Evolutionary conservation across 2,113 vertebrate species (phyloP).

Genomic region (Dipodomys ordii): DNA sequence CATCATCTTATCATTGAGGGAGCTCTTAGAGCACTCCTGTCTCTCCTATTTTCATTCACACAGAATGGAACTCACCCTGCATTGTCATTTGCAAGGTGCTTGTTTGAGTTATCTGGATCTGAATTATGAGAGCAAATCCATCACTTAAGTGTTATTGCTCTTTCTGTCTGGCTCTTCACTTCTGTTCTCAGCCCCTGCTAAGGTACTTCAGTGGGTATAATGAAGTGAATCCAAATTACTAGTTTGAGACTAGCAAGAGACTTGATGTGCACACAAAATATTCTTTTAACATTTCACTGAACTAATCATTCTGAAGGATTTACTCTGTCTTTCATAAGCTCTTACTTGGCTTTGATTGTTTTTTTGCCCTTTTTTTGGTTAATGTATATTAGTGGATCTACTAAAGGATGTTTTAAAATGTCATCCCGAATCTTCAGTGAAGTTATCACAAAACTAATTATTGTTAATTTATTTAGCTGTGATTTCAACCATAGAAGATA

Average conservation of each 20-base stretch:
- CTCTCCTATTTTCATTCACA: slow-evolving; percentile 43
- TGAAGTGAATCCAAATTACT: slow-evolving; percentile 87
- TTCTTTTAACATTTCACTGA: slow-evolving; percentile 81
- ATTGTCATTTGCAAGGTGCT: slow-evolving; percentile 82
- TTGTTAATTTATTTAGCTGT: background rate
- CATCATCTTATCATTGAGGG: background rate
- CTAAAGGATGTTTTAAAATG: slow-evolving; percentile 74
- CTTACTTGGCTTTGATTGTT: slow-evolving; percentile 76
- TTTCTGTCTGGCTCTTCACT: slow-evolving; percentile 82
- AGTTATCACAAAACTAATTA: background rate
- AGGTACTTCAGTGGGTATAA: slow-evolving; percentile 82
- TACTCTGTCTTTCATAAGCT: slow-evolving; percentile 76
- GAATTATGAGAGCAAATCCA: slow-evolving; percentile 80
- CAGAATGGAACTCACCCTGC: slow-evolving; percentile 58
- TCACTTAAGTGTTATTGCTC: slow-evolving; percentile 82
- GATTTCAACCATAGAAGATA: slow-evolving; percentile 28
- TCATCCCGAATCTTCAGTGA: slow-evolving; percentile 50
- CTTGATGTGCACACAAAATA: slow-evolving; percentile 85
- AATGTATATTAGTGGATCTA: slow-evolving; percentile 57
- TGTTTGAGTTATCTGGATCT: slow-evolving; percentile 79
- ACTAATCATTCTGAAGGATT: slow-evolving; percentile 80
- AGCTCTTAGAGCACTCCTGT: background rate
- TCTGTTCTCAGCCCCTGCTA: slow-evolving; percentile 75
- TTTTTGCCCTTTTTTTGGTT: slow-evolving; percentile 80
- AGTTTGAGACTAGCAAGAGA: slow-evolving; percentile 81